Evolutionary conservation across 2,888 invertebrate species (phyloP).

Genomic region (Leucoptera coffeella): DNA sequence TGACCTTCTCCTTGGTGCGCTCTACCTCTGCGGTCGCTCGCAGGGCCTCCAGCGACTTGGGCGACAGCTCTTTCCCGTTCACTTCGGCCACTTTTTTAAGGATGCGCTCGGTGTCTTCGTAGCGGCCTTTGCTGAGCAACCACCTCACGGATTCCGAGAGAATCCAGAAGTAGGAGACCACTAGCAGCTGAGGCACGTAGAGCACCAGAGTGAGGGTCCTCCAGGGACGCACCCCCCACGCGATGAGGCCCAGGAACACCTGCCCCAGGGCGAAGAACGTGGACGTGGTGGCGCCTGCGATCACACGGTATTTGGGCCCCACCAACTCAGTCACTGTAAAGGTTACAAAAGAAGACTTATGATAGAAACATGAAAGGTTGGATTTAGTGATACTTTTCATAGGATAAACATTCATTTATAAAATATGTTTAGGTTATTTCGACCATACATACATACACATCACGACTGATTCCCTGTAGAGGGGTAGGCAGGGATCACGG

Average conservation of each 20-base stretch:
- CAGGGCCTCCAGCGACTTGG: conserved; percentile 17
- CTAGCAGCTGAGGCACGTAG: conserved; percentile 65
- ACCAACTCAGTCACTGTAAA: conserved; percentile 69
- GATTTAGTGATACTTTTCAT: too few species aligned
- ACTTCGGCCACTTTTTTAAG: conserved; percentile 55
- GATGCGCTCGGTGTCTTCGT: conserved; percentile 57
- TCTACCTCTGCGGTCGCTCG: conserved; percentile 12
- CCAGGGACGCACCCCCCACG: conserved; percentile 68
- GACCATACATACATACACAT: too few species aligned
- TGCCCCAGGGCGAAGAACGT: conserved; percentile 71
- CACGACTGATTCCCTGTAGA: too few species aligned
- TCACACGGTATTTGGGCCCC: conserved; percentile 65
- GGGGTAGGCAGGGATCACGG: too few species aligned
- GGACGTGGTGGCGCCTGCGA: conserved; percentile 67
- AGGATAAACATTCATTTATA: too few species aligned
- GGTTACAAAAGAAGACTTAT: too few species aligned
- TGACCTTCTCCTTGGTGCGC: conserved; percentile 7
- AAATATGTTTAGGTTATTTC: too few species aligned
- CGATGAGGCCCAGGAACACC: conserved; percentile 62
- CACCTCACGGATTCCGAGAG: conserved; percentile 73
- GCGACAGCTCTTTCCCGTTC: conserved; percentile 36
- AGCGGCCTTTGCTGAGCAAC: conserved; percentile 65
- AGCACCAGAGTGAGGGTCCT: conserved; percentile 59
- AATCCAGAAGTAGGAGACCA: conserved; percentile 64
- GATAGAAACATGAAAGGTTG: too few species aligned